Conservation (phyloP, 1,140 invertebrate genomes). For the Aphelenchoides fujianensis region DNA sequence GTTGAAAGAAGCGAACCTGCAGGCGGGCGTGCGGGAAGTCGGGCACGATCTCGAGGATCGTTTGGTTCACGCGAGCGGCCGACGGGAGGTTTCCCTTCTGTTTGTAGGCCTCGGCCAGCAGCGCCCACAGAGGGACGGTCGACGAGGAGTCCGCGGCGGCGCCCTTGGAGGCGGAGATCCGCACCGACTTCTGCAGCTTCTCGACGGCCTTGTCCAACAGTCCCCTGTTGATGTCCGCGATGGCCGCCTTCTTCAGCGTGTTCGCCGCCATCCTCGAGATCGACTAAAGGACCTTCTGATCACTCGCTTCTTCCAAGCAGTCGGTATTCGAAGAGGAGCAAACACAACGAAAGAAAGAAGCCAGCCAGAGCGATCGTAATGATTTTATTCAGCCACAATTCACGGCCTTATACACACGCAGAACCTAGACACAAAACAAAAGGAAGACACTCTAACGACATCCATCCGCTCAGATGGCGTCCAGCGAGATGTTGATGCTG, state of each 20-base stretch:
- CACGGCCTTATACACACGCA: neutral
- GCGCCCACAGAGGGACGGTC: conserved; percentile 20
- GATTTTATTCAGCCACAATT: no score
- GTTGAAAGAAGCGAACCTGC: conserved; percentile 30
- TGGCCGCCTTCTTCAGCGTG: conserved; percentile 35
- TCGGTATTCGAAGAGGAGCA: neutral
- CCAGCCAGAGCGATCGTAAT: no score
- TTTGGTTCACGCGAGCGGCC: conserved; percentile 39
- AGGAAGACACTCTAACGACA: neutral
- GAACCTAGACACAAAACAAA: neutral
- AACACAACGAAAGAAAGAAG: neutral
- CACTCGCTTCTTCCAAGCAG: no score
- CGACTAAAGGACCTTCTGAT: neutral
- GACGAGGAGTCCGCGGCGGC: neutral
- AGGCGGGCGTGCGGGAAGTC: conserved; percentile 24
- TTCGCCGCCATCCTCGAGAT: conserved; percentile 25
- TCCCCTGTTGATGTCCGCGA: conserved; percentile 34
- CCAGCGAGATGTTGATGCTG: neutral
- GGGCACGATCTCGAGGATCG: conserved; percentile 37
- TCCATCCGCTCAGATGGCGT: conserved; percentile 4
- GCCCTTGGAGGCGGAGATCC: conserved; percentile 19
- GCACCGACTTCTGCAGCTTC: conserved; percentile 39
- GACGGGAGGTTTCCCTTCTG: conserved; percentile 48
- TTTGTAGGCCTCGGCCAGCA: conserved; percentile 34
- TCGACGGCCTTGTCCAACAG: conserved; percentile 37